Base-by-base conservation (phyloP, 2,113 vertebrate species). In the Trematomus loennbergii region DNA sequence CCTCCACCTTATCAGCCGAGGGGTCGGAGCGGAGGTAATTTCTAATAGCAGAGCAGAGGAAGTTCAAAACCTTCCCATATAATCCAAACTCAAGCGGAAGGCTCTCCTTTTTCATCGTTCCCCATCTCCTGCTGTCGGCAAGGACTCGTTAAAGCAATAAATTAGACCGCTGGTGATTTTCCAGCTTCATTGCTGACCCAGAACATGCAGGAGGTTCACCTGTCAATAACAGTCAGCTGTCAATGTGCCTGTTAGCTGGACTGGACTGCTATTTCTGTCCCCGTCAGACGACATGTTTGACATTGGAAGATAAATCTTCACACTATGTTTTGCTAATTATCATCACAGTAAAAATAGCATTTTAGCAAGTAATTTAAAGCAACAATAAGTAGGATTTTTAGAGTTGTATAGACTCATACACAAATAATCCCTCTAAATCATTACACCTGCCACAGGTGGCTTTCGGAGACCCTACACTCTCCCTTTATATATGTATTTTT, bases 1-100 rank as follows among this genome's bases (percentile, higher is more conserved):
- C 55, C 72, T 66, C 78, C 85, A 75, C 62, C 77, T 85, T 81
- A 88, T 86, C 89, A 84, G 70, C 74, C 1, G 36, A 57, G 25
- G 65, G 87, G 91, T 90, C 87, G 69, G 58, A 75, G 78, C 50
- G 69, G 75, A 79, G 83, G 68, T 67, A 77, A 79, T 86, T 70
- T 83, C 58, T 84, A 45, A 73, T 59, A 17, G 48, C 25, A 50
- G 74, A 52, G 66, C 58, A 64, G 50, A 75, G 7, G 52, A 55
- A 48, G 78, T 73, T 64, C 55, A 68, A 22, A 73, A 73, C 69
- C 66, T 84, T 83, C 67, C 67, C 64, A 61, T 78, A 54, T 82
- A 83, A 87, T 64, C 49, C 53, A 69, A 61, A 45, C 10, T 45
- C 66, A 58, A 87, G 79, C 69, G 48, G 65, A 78, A 85, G 75